A percentile compares a stretch with the other conserved stretches of the same genome.
phyloP scores from a whole-genome alignment of 2,797 vertebrate species.

The Florisuga fusca region DNA sequence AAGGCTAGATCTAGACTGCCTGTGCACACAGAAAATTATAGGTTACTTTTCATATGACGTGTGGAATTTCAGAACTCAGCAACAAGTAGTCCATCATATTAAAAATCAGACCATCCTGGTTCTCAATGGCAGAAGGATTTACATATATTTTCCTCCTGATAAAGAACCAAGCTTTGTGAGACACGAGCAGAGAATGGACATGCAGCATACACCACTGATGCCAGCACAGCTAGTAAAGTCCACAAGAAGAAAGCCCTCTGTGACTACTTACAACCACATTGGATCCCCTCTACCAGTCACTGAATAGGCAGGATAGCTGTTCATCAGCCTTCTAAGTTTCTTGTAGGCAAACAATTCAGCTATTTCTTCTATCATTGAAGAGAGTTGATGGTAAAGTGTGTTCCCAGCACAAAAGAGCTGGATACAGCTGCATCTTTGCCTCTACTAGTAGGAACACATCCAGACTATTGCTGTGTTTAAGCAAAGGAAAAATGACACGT shows the following conservation, averaged over 20 bases:
- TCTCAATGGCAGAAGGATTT: neutral
- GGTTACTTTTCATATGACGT: neutral
- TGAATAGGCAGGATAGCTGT: neutral
- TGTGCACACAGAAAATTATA: neutral
- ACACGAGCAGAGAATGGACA: neutral
- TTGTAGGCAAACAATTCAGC: neutral
- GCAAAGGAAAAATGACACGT: neutral
- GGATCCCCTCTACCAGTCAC: neutral
- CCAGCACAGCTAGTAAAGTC: neutral
- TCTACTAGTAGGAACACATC: neutral
- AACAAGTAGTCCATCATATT: neutral
- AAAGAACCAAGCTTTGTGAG: neutral
- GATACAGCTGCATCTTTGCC: neutral
- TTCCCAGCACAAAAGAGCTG: neutral
- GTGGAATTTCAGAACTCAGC: neutral
- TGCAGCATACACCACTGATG: neutral
- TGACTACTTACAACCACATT: neutral
- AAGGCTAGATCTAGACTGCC: neutral
- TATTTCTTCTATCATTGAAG: neutral
- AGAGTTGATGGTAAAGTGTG: neutral
- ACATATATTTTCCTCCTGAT: neutral
- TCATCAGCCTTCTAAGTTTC: neutral
- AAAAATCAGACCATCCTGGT: neutral
- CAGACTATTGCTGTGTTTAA: neutral
- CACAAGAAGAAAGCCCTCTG: neutral